A percentile compares a stretch with the other conserved stretches of the same genome.
Evolutionary conservation across 2,797 vertebrate genomes (phyloP).

Genomic region (Choloepus didactylus): DNA sequence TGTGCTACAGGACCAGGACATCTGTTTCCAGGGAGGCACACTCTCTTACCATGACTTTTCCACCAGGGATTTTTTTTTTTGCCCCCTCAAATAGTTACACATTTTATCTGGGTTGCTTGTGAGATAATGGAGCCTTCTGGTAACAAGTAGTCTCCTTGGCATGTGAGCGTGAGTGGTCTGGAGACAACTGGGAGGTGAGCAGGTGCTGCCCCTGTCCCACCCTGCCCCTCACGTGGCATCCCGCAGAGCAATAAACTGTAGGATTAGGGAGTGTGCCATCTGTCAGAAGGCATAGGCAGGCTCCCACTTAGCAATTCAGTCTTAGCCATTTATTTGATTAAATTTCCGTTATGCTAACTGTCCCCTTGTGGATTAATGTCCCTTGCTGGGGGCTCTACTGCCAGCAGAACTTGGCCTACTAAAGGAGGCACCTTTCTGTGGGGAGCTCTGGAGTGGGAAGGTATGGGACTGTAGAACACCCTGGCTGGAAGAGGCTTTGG

Average conservation of each 20-base stretch:
- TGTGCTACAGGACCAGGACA: slow-evolving; percentile 78
- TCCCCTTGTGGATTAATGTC: slow-evolving; percentile 39
- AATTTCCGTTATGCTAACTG: slow-evolving; percentile 73
- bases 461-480: not conserved
- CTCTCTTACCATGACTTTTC: slow-evolving; percentile 64
- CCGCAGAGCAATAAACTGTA: slow-evolving; percentile 23
- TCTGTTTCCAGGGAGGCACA: slow-evolving; percentile 82
- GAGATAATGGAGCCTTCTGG: slow-evolving; percentile 61
- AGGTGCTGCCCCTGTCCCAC: not conserved
- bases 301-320: slow-evolving; percentile 54
- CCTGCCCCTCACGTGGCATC: slow-evolving; percentile 14
- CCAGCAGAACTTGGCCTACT: not conserved
- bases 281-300: slow-evolving; percentile 63
- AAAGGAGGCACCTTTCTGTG: not conserved
- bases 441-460: not conserved
- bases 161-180: not conserved
- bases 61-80: slow-evolving; percentile 31
- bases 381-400: slow-evolving; percentile 18
- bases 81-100: slow-evolving; percentile 58
- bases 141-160: slow-evolving; percentile 30
- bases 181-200: slow-evolving; percentile 32
- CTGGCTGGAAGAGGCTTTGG: not conserved
- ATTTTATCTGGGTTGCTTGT: slow-evolving; percentile 59
- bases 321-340: slow-evolving; percentile 78
- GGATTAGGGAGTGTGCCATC: slow-evolving; percentile 63